Conservation (phyloP, 2,888 invertebrate genomes). For the Sialis fuliginosa region DNA sequence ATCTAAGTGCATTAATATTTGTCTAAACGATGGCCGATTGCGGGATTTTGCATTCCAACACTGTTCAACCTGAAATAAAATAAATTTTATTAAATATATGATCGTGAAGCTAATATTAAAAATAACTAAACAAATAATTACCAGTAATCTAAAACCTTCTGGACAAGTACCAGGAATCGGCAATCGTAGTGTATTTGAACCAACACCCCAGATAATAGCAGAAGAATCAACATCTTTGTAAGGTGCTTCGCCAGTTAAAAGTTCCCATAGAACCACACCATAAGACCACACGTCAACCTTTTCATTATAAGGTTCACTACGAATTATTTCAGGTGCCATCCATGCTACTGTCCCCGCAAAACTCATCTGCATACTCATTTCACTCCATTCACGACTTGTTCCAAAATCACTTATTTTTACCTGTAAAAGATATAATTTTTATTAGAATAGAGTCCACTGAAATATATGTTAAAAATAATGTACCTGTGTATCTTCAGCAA, state of each 20-base stretch:
- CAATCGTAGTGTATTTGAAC: constrained; percentile 77
- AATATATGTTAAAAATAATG: too few species aligned
- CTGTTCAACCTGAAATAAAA: constrained; percentile 32
- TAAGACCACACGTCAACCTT: constrained; percentile 98
- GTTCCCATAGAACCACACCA: constrained; percentile 96
- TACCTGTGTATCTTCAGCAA: too few species aligned
- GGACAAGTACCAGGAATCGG: constrained; percentile 87
- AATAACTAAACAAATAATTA: constrained; percentile 19
- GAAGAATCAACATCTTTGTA: constrained; percentile 90
- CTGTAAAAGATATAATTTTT: constrained; percentile 27
- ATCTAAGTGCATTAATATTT: constrained; percentile 81
- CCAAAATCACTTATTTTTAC: constrained; percentile 98
- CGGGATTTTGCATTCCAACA: constrained; percentile 86
- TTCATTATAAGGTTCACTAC: constrained; percentile 91
- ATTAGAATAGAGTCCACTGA: constrained; percentile 2
- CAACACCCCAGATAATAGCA: constrained; percentile 97
- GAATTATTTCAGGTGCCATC: constrained; percentile 99
- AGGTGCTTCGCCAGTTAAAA: constrained; percentile 85
- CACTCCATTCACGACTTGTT: constrained; percentile 86
- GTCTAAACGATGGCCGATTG: constrained; percentile 77
- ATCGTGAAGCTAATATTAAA: too few species aligned
- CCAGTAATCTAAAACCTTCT: constrained; percentile 67
- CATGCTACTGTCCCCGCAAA: constrained; percentile 97
- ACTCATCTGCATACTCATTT: constrained; percentile 90
- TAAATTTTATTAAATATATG: too few species aligned